Percentiles rank a stretch among this genome's conserved stretches.
These are phyloP conservation scores for Lepisosteus osseus DNA, from an alignment of 2,113 vertebrate species.

Conservation along the genomic window DNA sequence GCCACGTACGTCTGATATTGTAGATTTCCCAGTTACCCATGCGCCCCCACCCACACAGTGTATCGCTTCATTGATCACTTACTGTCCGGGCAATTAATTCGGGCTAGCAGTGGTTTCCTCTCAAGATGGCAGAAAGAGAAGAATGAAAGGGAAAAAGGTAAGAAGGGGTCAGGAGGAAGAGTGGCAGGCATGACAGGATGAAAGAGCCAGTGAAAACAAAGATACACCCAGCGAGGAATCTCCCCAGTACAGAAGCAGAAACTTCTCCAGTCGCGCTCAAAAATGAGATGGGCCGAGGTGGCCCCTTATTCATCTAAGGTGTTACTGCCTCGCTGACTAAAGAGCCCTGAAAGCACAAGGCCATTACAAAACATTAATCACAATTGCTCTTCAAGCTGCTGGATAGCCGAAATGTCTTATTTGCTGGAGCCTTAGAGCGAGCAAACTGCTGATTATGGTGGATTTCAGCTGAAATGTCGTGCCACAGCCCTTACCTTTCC, in stretches of 20 bases:
- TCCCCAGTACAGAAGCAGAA: conserved; percentile 9
- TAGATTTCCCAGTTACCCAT: too few relatives aligned
- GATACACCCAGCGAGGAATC: conserved; percentile 26
- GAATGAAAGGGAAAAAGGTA: conserved; percentile 45
- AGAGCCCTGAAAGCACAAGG: too few relatives aligned
- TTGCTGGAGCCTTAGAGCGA: too few relatives aligned
- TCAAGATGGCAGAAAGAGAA: conserved; percentile 68
- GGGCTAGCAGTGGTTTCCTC: conserved; percentile 77
- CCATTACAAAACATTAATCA: too few relatives aligned
- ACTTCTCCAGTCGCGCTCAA: conserved; percentile 23
- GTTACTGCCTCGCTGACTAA: too few relatives aligned
- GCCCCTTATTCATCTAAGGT: too few relatives aligned
- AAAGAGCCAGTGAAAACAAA: conserved; percentile 26
- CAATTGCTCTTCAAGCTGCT: too few relatives aligned
- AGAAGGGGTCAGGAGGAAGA: conserved; percentile 9
- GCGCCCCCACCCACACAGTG: too few relatives aligned
- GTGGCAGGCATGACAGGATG: conserved; percentile 16
- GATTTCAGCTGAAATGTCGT: too few relatives aligned
- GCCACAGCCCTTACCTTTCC: conserved; percentile 71
- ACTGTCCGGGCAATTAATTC: conserved; percentile 76
- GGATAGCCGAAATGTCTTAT: too few relatives aligned
- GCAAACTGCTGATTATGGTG: too few relatives aligned
- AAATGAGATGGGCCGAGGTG: conserved; percentile 4
- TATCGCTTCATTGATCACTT: conserved; percentile 58
- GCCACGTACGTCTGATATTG: too few relatives aligned